These are phyloP conservation scores for Aurelia sp. DNA, from an alignment of 30 jellyfish, hydroid and myxozoan genomes.

Conservation along the genomic window DNA sequence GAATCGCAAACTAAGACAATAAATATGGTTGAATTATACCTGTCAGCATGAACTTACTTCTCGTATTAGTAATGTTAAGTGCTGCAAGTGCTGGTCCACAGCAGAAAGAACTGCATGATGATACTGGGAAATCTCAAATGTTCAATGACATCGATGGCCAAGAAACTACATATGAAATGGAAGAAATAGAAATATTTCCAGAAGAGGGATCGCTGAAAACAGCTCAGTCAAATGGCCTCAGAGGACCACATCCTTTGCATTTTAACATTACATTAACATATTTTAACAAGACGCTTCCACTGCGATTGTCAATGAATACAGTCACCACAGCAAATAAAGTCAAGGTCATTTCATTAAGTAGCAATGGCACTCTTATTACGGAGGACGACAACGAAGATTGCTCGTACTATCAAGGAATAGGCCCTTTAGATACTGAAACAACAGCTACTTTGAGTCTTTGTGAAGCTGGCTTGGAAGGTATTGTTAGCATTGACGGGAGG, in stretches of 20 bases:
- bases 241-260: not conserved
- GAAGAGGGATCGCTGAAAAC: too few species aligned
- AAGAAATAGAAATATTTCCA: too few species aligned
- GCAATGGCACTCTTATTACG: conserved; percentile 1
- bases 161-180: too few species aligned
- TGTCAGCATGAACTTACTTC: too few species aligned
- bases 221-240: too few species aligned
- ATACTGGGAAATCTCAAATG: too few species aligned
- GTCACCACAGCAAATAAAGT: not conserved
- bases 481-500: not conserved
- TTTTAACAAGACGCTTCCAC: not conserved
- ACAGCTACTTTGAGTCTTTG: conserved; percentile 24
- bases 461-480: conserved; percentile 9
- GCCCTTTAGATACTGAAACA: not conserved
- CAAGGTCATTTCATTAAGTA: conserved; percentile 5
- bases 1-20: too few species aligned
- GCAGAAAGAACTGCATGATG: too few species aligned
- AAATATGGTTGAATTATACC: too few species aligned
- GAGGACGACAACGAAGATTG: conserved; percentile 19
- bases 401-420: conserved; percentile 8
- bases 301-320: conserved; percentile 4
- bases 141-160: too few species aligned
- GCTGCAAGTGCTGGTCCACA: too few species aligned
- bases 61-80: too few species aligned
- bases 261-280: conserved; percentile 8